A percentile compares a stretch with the other conserved stretches of the same genome.
Evolutionary conservation across 1,140 invertebrate genomes (phyloP).

Genomic region (Bombus pyrosoma): DNA sequence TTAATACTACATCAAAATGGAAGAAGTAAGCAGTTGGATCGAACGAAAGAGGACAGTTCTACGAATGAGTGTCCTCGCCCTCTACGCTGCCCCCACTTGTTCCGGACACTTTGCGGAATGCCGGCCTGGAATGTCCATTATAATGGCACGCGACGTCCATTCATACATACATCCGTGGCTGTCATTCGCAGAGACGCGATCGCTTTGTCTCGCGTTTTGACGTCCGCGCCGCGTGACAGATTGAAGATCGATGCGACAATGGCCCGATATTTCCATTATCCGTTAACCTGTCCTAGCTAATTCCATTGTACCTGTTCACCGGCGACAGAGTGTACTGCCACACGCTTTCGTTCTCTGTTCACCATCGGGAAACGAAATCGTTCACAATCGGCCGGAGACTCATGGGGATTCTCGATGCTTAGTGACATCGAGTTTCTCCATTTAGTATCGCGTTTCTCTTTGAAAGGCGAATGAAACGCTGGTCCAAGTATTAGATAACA

Average conservation of each 20-base stretch:
- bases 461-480: too few species aligned
- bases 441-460: not conserved
- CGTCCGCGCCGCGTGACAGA: conserved; percentile 10
- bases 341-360: not conserved
- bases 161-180: conserved; percentile 37
- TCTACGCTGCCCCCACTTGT: not conserved
- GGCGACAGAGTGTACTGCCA: not conserved
- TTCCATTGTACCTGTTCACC: conserved; percentile 22
- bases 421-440: not conserved
- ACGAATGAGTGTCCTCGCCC: not conserved
- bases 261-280: conserved; percentile 19
- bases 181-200: conserved; percentile 37
- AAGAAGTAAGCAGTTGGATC: not conserved
- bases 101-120: conserved; percentile 15
- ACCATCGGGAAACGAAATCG: not conserved
- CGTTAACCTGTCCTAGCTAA: not conserved
- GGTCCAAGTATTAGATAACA: too few species aligned
- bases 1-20: not conserved
- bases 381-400: not conserved
- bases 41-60: not conserved
- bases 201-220: conserved; percentile 48
- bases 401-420: not conserved
- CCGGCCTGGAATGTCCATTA: conserved; percentile 21
- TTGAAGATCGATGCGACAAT: conserved; percentile 39
- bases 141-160: conserved; percentile 37